phyloP scores from a whole-genome alignment of 2,113 vertebrate genomes.

The Xerus inauris region DNA sequence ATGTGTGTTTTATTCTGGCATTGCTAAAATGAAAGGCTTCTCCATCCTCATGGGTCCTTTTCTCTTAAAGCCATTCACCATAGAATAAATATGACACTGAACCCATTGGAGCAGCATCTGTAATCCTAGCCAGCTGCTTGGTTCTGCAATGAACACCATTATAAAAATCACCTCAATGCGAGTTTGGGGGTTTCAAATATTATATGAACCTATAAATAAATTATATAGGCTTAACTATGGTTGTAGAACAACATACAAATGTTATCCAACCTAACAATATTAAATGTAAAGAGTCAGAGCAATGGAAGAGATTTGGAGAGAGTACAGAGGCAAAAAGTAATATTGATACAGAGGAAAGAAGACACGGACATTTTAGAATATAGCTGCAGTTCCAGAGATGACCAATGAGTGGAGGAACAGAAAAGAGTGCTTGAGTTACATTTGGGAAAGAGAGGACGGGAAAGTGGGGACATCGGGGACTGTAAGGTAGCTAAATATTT shows the following conservation, averaged over 20 bases:
- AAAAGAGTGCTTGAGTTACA: background rate
- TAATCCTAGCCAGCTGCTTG: background rate
- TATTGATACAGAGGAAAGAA: background rate
- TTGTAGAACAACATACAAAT: background rate
- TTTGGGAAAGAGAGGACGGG: background rate
- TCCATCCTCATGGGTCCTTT: background rate
- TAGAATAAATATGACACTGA: background rate
- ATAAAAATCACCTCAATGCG: background rate
- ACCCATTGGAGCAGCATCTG: background rate
- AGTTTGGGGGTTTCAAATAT: background rate
- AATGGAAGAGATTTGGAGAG: background rate
- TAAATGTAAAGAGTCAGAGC: background rate
- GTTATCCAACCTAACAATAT: background rate
- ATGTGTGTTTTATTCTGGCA: background rate
- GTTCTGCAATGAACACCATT: background rate
- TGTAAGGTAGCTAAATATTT: background rate
- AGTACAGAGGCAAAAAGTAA: background rate
- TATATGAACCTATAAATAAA: background rate
- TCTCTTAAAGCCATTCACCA: background rate
- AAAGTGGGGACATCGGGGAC: background rate
- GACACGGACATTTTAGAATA: background rate
- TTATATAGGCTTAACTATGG: background rate
- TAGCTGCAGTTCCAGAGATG: background rate
- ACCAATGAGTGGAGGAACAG: background rate
- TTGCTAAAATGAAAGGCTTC: background rate